Evolutionary conservation across 2,888 invertebrate species (phyloP), one percentile per base, ranked within the genome.

Genomic region (Creontiades dilutus): DNA sequence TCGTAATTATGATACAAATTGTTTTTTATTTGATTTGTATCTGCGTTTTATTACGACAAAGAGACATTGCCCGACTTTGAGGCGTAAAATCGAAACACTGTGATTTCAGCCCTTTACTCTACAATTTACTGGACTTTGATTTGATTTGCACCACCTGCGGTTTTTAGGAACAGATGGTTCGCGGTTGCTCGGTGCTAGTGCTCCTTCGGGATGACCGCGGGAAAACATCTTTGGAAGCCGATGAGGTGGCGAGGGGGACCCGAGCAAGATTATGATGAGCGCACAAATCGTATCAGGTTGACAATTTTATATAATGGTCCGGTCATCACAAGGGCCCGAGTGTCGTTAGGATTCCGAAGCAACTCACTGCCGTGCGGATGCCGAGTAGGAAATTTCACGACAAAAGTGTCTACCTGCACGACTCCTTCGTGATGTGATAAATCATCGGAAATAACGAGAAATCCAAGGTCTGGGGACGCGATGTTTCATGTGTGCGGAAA

Each of bases 241-340:
- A 68, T 68, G 68, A 68, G 0, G 68, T 27, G 27, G 2, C n/a
- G 82, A 52, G 80, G 80, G 14, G 37, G 37, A 7, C 37, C 23
- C 37, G 48, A 23, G 19, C 46, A 27, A 78, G 37, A 88, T 88
- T 78, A 88, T 88, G 78, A 88, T 78, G 87, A 88, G 68, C 87
- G 14, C 85, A 27, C 85, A 78, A 88, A 88, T 88, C 76, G 47
- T 88, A 88, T 88, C 78, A 88, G 87, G 87, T 78, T 78, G 87
- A 88, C 87, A 88, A 88, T 88, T 68, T 88, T 88, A 52, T 78
- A 48, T 88, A 88, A 88, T 88, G 78, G 78, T 52, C 27, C 61
- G 55, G 87, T 88, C 76, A 88, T 88, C 87, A 78, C 78, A 55
- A 47, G 47, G 16, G 78, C 11, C 19, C 2, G 19, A 27, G 76